phyloP scores from a whole-genome alignment of 2,797 vertebrate genomes.

The Cetoscarus ocellatus region DNA sequence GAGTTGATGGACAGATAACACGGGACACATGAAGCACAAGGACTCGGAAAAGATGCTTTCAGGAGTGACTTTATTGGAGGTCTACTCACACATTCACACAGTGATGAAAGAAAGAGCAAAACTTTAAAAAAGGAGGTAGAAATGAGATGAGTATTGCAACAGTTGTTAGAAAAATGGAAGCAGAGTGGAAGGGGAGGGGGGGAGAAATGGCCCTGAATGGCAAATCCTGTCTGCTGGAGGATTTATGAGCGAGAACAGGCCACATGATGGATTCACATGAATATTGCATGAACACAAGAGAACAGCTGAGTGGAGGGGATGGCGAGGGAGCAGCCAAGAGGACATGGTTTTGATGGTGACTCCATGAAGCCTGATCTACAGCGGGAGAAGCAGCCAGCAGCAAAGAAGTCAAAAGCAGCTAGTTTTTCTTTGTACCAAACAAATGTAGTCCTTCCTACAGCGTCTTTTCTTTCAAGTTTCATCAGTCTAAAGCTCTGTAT shows the following conservation, averaged over 20 bases:
- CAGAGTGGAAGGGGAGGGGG: not conserved
- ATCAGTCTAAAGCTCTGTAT: conserved; percentile 39
- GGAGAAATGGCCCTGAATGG: conserved; percentile 36
- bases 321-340: conserved; percentile 12
- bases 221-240: conserved; percentile 55
- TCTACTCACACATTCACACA: conserved; percentile 83
- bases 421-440: conserved; percentile 5
- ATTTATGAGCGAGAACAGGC: conserved; percentile 55
- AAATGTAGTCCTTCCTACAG: conserved; percentile 26
- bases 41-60: conserved; percentile 88
- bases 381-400: conserved; percentile 35
- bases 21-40: conserved; percentile 88
- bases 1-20: conserved; percentile 86
- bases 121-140: conserved; percentile 56
- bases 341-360: conserved; percentile 28
- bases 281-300: conserved; percentile 62
- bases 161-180: conserved; percentile 48
- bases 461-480: conserved; percentile 42
- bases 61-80: conserved; percentile 86
- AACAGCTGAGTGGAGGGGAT: conserved; percentile 44
- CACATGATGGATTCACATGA: conserved; percentile 59
- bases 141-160: conserved; percentile 73
- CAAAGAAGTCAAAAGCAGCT: conserved; percentile 35
- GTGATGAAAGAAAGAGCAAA: conserved; percentile 72
- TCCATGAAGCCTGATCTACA: conserved; percentile 31